Evolutionary conservation across 1,140 invertebrate species (phyloP).

Genomic region (Leptopilina boulardi): DNA sequence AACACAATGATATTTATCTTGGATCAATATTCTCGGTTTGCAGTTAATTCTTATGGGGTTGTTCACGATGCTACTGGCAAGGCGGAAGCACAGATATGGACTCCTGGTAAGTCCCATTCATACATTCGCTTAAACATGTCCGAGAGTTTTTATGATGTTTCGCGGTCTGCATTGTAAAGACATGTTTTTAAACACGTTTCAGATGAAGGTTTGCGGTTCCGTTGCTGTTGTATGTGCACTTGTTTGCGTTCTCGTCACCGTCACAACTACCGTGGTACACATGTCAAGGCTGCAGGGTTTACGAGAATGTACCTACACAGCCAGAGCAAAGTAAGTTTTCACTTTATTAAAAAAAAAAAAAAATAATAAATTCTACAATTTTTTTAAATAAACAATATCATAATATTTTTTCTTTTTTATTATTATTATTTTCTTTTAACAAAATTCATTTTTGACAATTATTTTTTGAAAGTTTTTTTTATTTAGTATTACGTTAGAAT

Average conservation of each 20-base stretch:
- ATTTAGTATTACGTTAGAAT: too few species aligned
- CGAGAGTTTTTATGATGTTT: constrained; percentile 19
- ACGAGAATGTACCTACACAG: constrained; percentile 90
- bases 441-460: background rate
- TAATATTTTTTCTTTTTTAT: too few species aligned
- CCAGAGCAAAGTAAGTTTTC: constrained; percentile 65
- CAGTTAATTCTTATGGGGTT: constrained; percentile 90
- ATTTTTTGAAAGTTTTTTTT: too few species aligned
- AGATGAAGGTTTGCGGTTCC: constrained; percentile 91
- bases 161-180: constrained; percentile 10
- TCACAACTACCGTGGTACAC: constrained; percentile 94
- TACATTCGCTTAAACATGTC: background rate
- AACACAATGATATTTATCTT: background rate
- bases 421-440: background rate
- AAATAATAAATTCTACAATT: background rate
- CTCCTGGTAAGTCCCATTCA: constrained; percentile 83
- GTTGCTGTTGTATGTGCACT: constrained; percentile 89
- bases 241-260: constrained; percentile 90
- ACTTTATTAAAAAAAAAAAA: background rate
- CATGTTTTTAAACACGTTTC: constrained; percentile 66
- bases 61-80: constrained; percentile 89
- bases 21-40: constrained; percentile 51
- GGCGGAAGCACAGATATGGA: constrained; percentile 89
- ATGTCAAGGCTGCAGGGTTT: constrained; percentile 93
- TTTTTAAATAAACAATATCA: too few species aligned